Evolutionary conservation across 2,113 vertebrate species (phyloP).

Genomic region (Synodontis membranacea): DNA sequence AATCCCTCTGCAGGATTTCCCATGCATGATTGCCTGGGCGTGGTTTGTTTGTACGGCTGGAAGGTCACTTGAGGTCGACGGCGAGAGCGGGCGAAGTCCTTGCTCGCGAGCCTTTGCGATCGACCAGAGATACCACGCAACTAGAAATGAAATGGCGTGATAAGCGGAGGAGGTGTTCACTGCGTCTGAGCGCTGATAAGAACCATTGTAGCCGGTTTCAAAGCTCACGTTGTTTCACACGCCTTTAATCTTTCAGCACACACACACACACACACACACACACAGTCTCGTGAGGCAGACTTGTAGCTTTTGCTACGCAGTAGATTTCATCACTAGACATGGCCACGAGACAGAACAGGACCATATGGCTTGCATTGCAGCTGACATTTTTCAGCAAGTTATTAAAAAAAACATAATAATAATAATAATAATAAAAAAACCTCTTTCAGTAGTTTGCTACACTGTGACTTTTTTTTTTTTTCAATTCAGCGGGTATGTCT

Average conservation of each 20-base stretch:
- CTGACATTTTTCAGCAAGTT: neutral
- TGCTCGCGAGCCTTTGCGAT: neutral
- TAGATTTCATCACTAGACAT: neutral
- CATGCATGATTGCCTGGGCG: neutral
- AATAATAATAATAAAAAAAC: too few relatives aligned
- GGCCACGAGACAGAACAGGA: neutral
- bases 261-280: neutral
- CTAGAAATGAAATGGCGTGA: neutral
- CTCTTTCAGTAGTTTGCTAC: too few relatives aligned
- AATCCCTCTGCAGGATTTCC: constrained; percentile 24
- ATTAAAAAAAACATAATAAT: neutral
- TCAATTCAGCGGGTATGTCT: too few relatives aligned
- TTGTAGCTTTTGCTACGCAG: neutral
- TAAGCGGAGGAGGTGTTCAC: constrained; percentile 14
- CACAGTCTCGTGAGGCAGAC: neutral
- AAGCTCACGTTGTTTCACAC: neutral
- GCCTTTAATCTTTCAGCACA: neutral
- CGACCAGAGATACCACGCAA: neutral
- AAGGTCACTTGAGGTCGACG: constrained; percentile 20
- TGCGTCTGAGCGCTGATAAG: neutral
- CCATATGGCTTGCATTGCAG: neutral
- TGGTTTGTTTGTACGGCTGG: constrained; percentile 13
- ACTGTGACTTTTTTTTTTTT: too few relatives aligned
- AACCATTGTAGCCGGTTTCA: neutral
- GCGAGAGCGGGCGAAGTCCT: neutral